Evolutionary conservation across 2,113 vertebrate genomes (phyloP), one percentile per base, ranked within the genome.

Genomic region (Ptychochromis oligacanthus): DNA sequence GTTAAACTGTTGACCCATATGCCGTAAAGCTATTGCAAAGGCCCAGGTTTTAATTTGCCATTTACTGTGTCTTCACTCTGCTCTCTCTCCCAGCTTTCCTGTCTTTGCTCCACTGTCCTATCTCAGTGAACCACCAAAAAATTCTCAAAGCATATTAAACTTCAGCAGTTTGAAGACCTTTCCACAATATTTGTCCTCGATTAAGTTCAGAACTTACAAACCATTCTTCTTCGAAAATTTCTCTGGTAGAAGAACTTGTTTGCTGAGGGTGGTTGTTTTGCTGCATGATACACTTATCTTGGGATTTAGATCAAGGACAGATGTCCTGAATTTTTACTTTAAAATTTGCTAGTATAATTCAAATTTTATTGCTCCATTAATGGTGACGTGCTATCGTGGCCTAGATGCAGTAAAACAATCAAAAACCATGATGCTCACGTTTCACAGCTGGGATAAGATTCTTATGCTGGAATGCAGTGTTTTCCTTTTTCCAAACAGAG

Each of bases 401-500:
- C 65, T 43, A 72, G n/a, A 72, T 31, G 26, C 43, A 72, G 65
- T 43, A 72, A 52, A 1, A 3, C 43, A 52, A 24, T 52, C 24
- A 24, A 40, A 70, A 70, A 70, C 10, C 26, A 52, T 52, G 43
- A 70, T 13, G 43, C 43, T 52, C 12, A 46, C 4, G 26, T 52
- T 70, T 72, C 17, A 52, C 17, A 31, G 43, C 18, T 72, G 49
- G 43, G 43, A 72, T 20, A 7, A 10, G 65, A 31, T 72, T 31
- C 24, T 10, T 46, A 52, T 31, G 43, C 67, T 54, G 67, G 67
- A 54, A 72, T 72, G 67, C 67, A 72, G 26, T 72, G 67, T 72
- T 72, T 72, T 52, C 67, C 18, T 72, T 54, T 72, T 24, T 72
- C 46, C 67, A 72, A 72, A 72, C 26, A 54, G 67, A 54, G 28